Percentiles rank a stretch among this genome's conserved stretches.
These are phyloP conservation scores for Calliphora vomitoria DNA, from an alignment of 2,888 invertebrate species.

Conservation along the genomic window DNA sequence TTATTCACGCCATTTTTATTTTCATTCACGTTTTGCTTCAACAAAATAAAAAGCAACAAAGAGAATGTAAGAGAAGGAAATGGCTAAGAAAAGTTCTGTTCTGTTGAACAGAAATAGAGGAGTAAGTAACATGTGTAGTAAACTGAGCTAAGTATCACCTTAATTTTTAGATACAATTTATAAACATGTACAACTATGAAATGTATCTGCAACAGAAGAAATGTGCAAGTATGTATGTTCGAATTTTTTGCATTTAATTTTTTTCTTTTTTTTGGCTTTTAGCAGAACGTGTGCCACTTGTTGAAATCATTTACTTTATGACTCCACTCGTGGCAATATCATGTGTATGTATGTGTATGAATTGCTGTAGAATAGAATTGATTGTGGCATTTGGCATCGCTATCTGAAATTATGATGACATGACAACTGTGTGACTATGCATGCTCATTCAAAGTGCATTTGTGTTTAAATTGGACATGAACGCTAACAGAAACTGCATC, in stretches of 20 bases:
- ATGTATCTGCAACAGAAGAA: neutral
- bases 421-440: slow-evolving; percentile 63
- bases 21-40: slow-evolving; percentile 29
- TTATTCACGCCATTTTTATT: slow-evolving; percentile 71
- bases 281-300: slow-evolving; percentile 67
- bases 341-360: slow-evolving; percentile 19
- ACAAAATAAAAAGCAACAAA: neutral
- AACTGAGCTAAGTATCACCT: too few species aligned
- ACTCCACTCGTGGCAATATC: slow-evolving; percentile 1
- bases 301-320: slow-evolving; percentile 48
- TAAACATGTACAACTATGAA: neutral
- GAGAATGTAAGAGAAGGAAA: slow-evolving; percentile 18
- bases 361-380: slow-evolving; percentile 48
- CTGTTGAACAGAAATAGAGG: neutral
- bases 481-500: neutral
- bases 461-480: slow-evolving; percentile 41
- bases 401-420: slow-evolving; percentile 73
- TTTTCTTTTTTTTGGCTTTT: slow-evolving; percentile 26
- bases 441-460: slow-evolving; percentile 50
- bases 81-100: neutral
- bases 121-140: neutral
- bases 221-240: neutral
- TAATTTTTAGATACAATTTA: slow-evolving; percentile 28
- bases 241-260: neutral
- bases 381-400: slow-evolving; percentile 60